Evolutionary conservation across 2,888 invertebrate genomes (phyloP), one percentile per base, ranked within the genome.

Genomic region (Pseudococcus jackbeardsleyi): DNA sequence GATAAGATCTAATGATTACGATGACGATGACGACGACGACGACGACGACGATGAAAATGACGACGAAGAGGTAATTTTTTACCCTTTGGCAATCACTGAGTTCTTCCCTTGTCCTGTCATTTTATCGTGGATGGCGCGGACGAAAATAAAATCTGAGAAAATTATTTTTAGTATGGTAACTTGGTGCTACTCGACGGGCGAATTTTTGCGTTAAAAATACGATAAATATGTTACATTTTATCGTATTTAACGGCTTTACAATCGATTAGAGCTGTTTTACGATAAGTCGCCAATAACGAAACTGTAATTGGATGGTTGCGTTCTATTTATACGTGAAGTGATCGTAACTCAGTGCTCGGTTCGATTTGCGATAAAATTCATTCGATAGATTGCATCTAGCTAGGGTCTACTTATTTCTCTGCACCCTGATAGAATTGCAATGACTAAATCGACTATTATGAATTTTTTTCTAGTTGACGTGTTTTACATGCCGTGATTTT

Each of bases 1-100:
- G 72, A 88, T 88, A 48, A 88, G 85, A 46, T 88, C 88, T 12
- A 88, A 88, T 39, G 88, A 88, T 50, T 84, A 88, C 19, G 88
- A 88, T 39, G 84, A 88, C 19, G 88, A 84, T 26, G 84, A 88
- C 46, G 88, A 88, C 59, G 88, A 88, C 48, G 88, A 84, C 15
- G 88, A 84, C 17, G 84, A 88, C 42, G 88, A 33, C 3, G 26
- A 88, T 26, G 88, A 86, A 72, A 77, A 84, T 17, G 84, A 84
- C n/a, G 50, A 54, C 9, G 84, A 54, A 6, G 84, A 84, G 54
- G 84, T 79, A 79, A 79, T 42, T 42, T 9, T n/a, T 46, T 33
- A 33, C 1, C 26, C 26, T 33, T 33, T 33, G 79, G 6, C n/a
- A 33, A 0, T 22, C 26, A 19, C 19, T 19, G 6, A 19, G n/a